Conservation (phyloP, 2,113 vertebrate species). For the Pongo abelii region DNA sequence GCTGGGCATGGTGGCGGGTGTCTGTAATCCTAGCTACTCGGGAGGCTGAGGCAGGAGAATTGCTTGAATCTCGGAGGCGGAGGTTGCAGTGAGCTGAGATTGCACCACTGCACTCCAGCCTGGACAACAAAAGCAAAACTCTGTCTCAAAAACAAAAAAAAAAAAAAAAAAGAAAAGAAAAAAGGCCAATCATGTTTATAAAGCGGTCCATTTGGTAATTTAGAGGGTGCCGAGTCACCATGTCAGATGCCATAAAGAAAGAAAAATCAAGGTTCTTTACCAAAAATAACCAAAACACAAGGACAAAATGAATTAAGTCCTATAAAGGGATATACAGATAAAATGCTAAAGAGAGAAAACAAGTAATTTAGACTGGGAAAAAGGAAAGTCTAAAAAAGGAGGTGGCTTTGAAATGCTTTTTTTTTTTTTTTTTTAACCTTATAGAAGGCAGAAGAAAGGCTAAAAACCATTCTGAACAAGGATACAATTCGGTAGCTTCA, state of each 20-base stretch:
- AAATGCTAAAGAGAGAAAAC: background rate
- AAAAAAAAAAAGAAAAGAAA: background rate
- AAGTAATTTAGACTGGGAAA: background rate
- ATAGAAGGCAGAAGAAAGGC: background rate
- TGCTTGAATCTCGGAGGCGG: no score
- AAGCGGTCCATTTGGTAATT: background rate
- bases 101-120: no score
- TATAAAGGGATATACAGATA: background rate
- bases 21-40: no score
- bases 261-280: background rate
- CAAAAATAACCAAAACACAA: background rate
- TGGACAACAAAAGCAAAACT: no score
- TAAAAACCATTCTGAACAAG: background rate
- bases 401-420: background rate
- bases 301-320: background rate
- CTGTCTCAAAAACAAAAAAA: no score
- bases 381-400: background rate
- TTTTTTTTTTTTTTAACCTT: background rate
- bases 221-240: background rate
- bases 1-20: no score
- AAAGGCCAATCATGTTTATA: background rate
- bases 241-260: no score
- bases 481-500: background rate
- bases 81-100: no score
- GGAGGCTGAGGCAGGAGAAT: no score